These are phyloP conservation scores for Daboia siamensis DNA, from an alignment of 2,113 vertebrate species.

Conservation along the genomic window DNA sequence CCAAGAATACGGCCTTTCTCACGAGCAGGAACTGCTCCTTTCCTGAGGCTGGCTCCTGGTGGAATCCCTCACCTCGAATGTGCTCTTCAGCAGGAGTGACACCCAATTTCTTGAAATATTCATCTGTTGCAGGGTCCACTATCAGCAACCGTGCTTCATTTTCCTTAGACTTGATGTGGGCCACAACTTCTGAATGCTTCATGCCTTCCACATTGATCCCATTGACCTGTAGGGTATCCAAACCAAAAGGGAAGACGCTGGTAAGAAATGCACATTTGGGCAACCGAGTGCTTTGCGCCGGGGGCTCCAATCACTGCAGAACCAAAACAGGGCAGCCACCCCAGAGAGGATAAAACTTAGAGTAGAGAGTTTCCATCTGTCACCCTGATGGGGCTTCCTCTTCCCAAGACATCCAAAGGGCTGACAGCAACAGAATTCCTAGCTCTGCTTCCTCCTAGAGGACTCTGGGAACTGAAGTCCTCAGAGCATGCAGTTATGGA, in stretches of 20 bases:
- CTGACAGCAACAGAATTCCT: no score
- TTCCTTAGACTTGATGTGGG: slow-evolving; percentile 77
- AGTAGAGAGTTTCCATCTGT: background rate
- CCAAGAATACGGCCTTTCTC: background rate
- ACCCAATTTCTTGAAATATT: slow-evolving; percentile 82
- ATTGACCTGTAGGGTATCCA: slow-evolving; percentile 76
- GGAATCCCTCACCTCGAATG: slow-evolving; percentile 71
- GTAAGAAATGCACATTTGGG: background rate
- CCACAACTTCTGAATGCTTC: slow-evolving; percentile 87
- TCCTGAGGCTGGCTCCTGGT: background rate
- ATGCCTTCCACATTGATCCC: slow-evolving; percentile 79
- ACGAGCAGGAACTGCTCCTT: background rate
- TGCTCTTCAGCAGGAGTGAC: slow-evolving; percentile 78
- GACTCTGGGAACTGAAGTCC: background rate
- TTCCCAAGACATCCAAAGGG: background rate
- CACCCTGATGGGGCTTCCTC: background rate
- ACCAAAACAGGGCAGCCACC: background rate
- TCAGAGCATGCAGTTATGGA: background rate
- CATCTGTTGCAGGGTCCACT: slow-evolving; percentile 85
- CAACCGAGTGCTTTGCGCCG: no score
- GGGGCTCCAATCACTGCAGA: no score
- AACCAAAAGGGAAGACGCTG: background rate
- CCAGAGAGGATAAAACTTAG: background rate
- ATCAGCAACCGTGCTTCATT: slow-evolving; percentile 80
- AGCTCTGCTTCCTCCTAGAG: no score